Evolutionary conservation across 2,888 invertebrate species (phyloP).

Genomic region (Caradrina clavipalpis): DNA sequence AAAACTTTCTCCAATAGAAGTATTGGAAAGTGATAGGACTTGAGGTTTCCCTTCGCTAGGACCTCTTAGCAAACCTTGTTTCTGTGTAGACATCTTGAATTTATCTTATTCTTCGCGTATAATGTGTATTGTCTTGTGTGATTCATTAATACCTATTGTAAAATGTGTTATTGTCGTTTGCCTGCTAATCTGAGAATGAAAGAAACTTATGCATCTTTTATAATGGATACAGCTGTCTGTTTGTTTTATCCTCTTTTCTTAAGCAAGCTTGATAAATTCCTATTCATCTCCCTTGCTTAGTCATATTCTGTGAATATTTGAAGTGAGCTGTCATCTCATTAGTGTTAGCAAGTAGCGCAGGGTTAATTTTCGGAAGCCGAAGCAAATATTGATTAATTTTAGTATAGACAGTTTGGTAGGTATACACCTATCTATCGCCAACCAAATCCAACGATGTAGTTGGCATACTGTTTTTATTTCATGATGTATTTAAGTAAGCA

Average conservation of each 20-base stretch:
- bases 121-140: conserved; percentile 9
- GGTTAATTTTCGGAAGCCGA: no score
- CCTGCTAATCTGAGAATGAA: conserved; percentile 8
- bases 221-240: conserved; percentile 1
- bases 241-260: background rate
- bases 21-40: conserved; percentile 48
- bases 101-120: conserved; percentile 13
- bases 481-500: no score
- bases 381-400: no score
- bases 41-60: conserved; percentile 33
- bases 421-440: no score
- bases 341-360: no score
- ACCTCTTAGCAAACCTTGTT: conserved; percentile 24
- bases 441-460: no score
- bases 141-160: conserved; percentile 23
- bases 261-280: background rate
- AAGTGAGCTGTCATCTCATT: no score
- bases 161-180: conserved; percentile 19
- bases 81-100: conserved; percentile 10
- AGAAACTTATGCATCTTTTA: background rate
- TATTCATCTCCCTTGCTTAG: background rate
- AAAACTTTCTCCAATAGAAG: conserved; percentile 55
- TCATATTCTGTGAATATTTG: background rate
- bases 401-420: no score
- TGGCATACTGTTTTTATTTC: no score